phyloP scores from a whole-genome alignment of 2,113 vertebrate genomes.

The Bettongia penicillata region DNA sequence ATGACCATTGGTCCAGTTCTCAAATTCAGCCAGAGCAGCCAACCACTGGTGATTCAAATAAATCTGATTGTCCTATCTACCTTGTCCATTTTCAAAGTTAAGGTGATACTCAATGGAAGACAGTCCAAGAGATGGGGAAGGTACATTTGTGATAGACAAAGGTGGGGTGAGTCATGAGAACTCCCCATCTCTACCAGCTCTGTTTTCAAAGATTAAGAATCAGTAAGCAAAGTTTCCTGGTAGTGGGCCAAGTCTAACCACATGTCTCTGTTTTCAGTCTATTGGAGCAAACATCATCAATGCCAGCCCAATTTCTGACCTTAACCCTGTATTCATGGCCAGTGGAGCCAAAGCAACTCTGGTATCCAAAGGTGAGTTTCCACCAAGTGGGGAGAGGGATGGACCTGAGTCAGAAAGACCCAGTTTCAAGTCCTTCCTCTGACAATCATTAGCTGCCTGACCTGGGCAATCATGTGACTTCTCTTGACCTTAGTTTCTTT shows the following conservation, averaged over 20 bases:
- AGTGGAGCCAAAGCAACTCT: constrained; percentile 89
- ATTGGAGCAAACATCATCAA: constrained; percentile 98
- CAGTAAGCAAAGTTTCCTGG: background rate
- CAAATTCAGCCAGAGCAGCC: background rate
- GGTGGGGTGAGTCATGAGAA: background rate
- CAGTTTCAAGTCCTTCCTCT: background rate
- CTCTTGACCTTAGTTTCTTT: background rate
- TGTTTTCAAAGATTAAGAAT: background rate
- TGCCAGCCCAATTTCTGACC: constrained; percentile 98
- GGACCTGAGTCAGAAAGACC: background rate
- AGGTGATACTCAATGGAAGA: background rate
- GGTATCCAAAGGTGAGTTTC: constrained; percentile 88
- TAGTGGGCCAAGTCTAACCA: background rate
- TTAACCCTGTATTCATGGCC: constrained; percentile 97
- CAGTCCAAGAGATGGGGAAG: background rate
- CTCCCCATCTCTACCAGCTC: background rate
- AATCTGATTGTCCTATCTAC: background rate
- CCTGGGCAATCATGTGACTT: background rate
- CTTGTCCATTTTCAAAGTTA: background rate
- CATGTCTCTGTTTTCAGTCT: constrained; percentile 83
- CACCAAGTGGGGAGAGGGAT: background rate
- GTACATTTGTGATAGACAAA: background rate
- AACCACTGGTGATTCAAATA: background rate
- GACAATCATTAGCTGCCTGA: background rate
- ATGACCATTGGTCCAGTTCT: background rate